These are phyloP conservation scores for Hemicentrotus pulcherrimus DNA, from an alignment of 35 echinoderm and acorn worm species.

Conservation along the genomic window DNA sequence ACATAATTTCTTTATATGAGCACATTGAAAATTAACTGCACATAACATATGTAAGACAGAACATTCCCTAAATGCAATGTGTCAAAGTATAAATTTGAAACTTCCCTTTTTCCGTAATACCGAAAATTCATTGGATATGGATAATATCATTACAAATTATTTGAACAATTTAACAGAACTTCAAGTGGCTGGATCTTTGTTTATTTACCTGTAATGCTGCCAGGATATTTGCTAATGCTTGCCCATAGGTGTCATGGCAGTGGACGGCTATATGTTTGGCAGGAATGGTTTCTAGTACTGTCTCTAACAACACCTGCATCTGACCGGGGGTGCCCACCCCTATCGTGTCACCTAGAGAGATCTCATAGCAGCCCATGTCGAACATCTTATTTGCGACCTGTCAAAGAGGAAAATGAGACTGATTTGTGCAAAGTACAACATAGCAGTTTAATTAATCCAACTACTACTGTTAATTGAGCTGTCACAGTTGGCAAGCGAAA, in stretches of 20 bases:
- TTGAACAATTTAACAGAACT: background rate
- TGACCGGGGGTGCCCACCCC: conserved; percentile 89
- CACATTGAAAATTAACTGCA: too few relatives aligned
- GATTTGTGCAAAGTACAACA: too few relatives aligned
- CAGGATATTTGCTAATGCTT: conserved; percentile 93
- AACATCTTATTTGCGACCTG: conserved; percentile 97
- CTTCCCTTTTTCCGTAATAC: too few relatives aligned
- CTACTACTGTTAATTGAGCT: too few relatives aligned
- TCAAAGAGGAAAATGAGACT: background rate
- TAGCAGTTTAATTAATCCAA: background rate
- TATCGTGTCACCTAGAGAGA: conserved; percentile 98
- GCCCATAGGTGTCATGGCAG: conserved; percentile 98
- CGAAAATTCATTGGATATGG: too few relatives aligned
- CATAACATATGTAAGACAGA: too few relatives aligned
- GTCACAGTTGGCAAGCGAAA: too few relatives aligned
- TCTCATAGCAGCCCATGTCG: conserved; percentile 98
- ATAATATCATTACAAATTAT: too few relatives aligned
- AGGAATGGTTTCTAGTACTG: conserved; percentile 79
- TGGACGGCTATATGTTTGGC: conserved; percentile 84
- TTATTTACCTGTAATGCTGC: conserved; percentile 89
- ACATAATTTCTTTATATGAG: too few relatives aligned
- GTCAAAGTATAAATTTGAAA: too few relatives aligned
- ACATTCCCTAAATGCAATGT: too few relatives aligned
- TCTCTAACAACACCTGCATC: conserved; percentile 68
- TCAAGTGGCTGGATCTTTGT: background rate